Base-by-base conservation (phyloP, 2,888 invertebrate genomes). In the Elegia similella region DNA sequence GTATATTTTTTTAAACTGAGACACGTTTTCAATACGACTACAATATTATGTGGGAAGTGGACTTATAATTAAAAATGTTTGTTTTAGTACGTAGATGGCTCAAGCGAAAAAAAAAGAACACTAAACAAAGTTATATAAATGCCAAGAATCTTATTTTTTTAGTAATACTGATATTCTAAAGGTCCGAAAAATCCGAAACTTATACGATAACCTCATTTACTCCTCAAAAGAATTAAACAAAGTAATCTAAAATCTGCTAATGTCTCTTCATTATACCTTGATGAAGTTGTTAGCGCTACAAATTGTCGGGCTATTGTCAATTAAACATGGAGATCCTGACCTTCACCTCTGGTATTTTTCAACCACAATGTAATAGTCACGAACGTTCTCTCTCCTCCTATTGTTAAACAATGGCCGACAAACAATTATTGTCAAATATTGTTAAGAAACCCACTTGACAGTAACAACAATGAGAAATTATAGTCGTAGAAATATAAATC, bases 351-450 rank as follows among this genome's bases (percentile, higher is more conserved):
- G 52, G 10, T 16, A 52, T 58, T 38, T 55, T 12, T 38, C 38
- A 12, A 12, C 58, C 46, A 54, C 16, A 44, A 38, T 16, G 47
- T 53, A 53, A 58, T 60, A 59, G 63, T 60, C 55, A 58, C 47
- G 55, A 56, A 17, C 48, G 12, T 57, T 57, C 63, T 60, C 48
- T 50, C 32, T 46, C 50, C 42, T 53, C 42, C 43, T 44, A 62
- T 65, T 62, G 60, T 57, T 59, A 53, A 43, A 42, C 50, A 30
- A 42, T 30, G 56, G 50, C 42, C 23, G 17, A 43, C 56, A 46
- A 58, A 61, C 57, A 58, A 59, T 62, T 61, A 61, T 62, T 64
- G 62, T 61, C 62, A 63, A 62, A 63, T 61, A 61, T 61, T 60
- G 57, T 56, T 62, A 59, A 59, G 52, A 55, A 47, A 56, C 52